Conservation (phyloP, 2,888 invertebrate species). For the Zaprionus lineosus region DNA sequence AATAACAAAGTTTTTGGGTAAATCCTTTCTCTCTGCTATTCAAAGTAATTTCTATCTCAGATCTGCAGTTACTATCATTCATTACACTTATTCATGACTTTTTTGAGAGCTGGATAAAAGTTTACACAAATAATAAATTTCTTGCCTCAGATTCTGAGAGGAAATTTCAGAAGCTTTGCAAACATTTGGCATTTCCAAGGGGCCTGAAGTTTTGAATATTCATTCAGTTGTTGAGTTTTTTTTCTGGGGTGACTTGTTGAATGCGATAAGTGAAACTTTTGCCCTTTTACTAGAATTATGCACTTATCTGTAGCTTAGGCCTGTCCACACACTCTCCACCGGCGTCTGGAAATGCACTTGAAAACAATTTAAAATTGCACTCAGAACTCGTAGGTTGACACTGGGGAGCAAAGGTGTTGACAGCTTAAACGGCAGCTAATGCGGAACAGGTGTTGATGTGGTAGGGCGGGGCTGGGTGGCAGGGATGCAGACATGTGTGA, state of each 20-base stretch:
- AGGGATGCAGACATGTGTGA: slow-evolving; percentile 59
- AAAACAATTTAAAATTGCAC: slow-evolving; percentile 49
- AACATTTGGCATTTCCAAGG: too few species aligned
- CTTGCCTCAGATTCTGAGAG: too few species aligned
- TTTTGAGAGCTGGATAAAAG: too few species aligned
- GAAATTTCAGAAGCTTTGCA: too few species aligned
- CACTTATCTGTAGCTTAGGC: neutral
- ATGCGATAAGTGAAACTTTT: slow-evolving; percentile 2
- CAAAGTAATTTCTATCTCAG: too few species aligned
- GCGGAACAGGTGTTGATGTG: slow-evolving; percentile 35
- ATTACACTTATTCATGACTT: too few species aligned
- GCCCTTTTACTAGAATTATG: neutral
- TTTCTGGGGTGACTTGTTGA: slow-evolving; percentile 3
- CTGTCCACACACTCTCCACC: neutral
- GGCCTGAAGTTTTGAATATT: slow-evolving; percentile 27
- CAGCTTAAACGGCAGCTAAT: slow-evolving; percentile 51
- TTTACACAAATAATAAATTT: too few species aligned
- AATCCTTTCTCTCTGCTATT: too few species aligned
- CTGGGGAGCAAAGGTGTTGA: slow-evolving; percentile 32
- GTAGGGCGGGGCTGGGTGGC: slow-evolving; percentile 7
- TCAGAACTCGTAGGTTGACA: slow-evolving; percentile 26
- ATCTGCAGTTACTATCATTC: too few species aligned
- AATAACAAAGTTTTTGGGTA: too few species aligned
- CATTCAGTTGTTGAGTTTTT: slow-evolving; percentile 21
- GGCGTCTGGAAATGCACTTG: slow-evolving; percentile 39